Evolutionary conservation across 2,797 vertebrate species (phyloP).

Genomic region (Peromyscus nudipes): DNA sequence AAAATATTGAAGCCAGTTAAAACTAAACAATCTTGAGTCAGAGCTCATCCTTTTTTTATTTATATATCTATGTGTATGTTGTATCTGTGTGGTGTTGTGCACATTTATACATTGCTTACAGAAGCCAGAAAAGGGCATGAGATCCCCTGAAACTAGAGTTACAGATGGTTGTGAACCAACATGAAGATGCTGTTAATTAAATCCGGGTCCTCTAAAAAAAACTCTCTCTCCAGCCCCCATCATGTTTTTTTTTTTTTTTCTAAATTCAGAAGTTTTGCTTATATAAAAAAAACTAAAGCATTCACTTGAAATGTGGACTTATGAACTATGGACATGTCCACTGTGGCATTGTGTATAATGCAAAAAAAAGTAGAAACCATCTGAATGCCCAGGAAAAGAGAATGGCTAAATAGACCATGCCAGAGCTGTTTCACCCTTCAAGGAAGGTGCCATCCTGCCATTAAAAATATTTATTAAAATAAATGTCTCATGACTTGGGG

Average conservation of each 20-base stretch:
- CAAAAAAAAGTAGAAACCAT: neutral
- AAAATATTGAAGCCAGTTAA: constrained; percentile 18
- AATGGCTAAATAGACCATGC: neutral
- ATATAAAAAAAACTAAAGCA: constrained; percentile 29
- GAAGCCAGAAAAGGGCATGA: neutral
- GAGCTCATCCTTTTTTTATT: neutral
- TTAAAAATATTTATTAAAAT: constrained; percentile 41
- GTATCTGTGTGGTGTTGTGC: neutral
- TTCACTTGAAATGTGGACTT: constrained; percentile 42
- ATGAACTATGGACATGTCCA: neutral
- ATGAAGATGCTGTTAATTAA: neutral
- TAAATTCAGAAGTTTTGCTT: constrained; percentile 48
- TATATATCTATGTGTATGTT: neutral
- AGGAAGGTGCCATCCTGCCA: constrained; percentile 27
- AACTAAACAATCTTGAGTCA: constrained; percentile 42
- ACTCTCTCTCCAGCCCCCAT: neutral
- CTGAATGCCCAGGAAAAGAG: neutral
- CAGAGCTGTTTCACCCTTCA: constrained; percentile 1
- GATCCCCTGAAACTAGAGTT: neutral
- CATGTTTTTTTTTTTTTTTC: neutral
- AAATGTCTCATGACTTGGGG: constrained; percentile 40
- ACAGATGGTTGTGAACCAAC: neutral
- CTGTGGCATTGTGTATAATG: neutral
- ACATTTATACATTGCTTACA: neutral
- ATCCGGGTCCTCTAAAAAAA: neutral